Percentiles rank a stretch among this genome's conserved stretches.
These are phyloP conservation scores for Xylophagus ater DNA, from an alignment of 2,888 invertebrate species.

Conservation along the genomic window DNA sequence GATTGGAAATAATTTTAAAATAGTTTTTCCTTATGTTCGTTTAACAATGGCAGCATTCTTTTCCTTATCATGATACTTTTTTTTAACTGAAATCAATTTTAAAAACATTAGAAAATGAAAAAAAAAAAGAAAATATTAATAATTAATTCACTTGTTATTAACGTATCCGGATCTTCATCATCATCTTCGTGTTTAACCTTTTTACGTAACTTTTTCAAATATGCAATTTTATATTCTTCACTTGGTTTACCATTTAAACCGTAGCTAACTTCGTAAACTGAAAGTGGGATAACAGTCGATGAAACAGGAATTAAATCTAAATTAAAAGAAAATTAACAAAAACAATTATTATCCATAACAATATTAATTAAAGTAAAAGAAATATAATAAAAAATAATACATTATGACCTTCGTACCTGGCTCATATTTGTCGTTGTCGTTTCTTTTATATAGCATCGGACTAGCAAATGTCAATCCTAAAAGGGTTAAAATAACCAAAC, in stretches of 20 bases:
- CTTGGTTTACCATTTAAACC: conserved; percentile 41
- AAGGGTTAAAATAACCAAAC: conserved; percentile 12
- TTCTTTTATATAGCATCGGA: conserved; percentile 43
- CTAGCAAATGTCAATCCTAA: conserved; percentile 21
- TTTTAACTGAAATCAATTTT: conserved; percentile 30
- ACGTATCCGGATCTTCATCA: conserved; percentile 29
- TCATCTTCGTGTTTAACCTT: conserved; percentile 29
- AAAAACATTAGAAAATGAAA: conserved; percentile 8
- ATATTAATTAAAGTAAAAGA: conserved; percentile 6
- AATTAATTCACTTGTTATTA: conserved; percentile 32
- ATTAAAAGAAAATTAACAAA: conserved; percentile 15
- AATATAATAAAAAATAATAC: conserved; percentile 5
- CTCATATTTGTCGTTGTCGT: conserved; percentile 42
- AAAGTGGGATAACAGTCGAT: conserved; percentile 53
- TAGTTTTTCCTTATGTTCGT: too few species aligned
- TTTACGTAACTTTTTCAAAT: conserved; percentile 35
- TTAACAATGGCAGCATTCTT: too few species aligned
- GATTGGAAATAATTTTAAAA: too few species aligned
- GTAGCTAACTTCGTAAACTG: conserved; percentile 49
- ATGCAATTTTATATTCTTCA: conserved; percentile 37
- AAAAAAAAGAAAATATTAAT: conserved; percentile 1
- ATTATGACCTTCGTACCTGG: conserved; percentile 33
- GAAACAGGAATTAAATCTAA: conserved; percentile 53
- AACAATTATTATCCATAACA: conserved; percentile 7
- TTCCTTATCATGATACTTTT: conserved; percentile 27